Percentiles rank a stretch among this genome's conserved stretches.
Conservation (phyloP, 2,113 vertebrate genomes). For the Scatophagus argus region DNA sequence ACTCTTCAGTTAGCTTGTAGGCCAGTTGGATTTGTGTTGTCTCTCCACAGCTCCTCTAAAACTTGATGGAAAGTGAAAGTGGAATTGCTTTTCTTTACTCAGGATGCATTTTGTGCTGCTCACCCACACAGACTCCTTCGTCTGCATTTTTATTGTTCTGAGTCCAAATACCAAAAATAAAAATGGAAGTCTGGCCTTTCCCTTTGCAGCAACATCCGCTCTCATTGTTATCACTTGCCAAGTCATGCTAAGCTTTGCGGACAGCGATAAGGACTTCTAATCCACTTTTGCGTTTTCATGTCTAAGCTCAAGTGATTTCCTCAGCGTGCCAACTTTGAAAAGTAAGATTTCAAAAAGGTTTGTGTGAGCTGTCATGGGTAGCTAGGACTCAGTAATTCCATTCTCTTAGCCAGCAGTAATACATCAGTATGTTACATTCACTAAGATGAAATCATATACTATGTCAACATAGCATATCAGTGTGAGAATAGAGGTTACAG, state of each 20-base stretch:
- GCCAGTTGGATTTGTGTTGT: neutral
- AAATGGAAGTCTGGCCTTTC: conserved; percentile 71
- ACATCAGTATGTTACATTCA: neutral
- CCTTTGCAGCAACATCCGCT: conserved; percentile 69
- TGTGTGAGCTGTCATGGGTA: neutral
- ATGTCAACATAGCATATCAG: neutral
- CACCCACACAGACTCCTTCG: conserved; percentile 49
- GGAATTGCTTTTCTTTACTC: conserved; percentile 17
- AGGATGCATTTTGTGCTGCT: conserved; percentile 21
- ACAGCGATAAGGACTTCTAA: conserved; percentile 35
- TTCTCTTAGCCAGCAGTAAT: conserved; percentile 4
- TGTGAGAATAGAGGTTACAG: neutral
- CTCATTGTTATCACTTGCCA: conserved; percentile 58
- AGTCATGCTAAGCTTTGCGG: conserved; percentile 50
- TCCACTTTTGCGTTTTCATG: conserved; percentile 36
- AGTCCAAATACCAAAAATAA: conserved; percentile 71
- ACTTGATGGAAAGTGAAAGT: conserved; percentile 55
- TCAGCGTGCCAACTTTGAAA: conserved; percentile 25
- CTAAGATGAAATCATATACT: neutral
- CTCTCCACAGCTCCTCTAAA: conserved; percentile 10
- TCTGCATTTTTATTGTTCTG: conserved; percentile 58
- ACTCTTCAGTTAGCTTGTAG: neutral
- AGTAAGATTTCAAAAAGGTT: conserved; percentile 9
- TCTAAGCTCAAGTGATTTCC: conserved; percentile 25
- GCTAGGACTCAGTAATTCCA: conserved; percentile 12